These are phyloP conservation scores for Boleophthalmus pectinirostris DNA, from an alignment of 2,113 vertebrate genomes.

Conservation along the genomic window DNA sequence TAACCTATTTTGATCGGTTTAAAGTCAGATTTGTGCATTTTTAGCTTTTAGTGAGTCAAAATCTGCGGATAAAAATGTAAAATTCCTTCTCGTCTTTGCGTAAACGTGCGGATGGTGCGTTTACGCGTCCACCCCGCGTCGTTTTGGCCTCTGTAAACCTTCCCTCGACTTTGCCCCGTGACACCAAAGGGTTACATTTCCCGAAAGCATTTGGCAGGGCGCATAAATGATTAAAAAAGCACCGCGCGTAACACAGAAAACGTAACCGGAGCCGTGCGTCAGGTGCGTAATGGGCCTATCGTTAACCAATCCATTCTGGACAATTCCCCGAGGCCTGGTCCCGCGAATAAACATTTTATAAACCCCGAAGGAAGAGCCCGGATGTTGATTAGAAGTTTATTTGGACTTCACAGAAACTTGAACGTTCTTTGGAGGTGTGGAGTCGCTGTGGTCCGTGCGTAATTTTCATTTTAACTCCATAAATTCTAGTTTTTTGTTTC, in stretches of 20 bases:
- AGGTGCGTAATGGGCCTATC: constrained; percentile 1
- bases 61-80: neutral
- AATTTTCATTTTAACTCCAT: no score
- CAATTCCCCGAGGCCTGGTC: neutral
- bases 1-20: neutral
- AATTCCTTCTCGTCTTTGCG: neutral
- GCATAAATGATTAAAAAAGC: neutral
- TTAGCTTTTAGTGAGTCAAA: neutral
- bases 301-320: neutral
- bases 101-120: no score
- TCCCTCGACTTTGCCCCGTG: neutral
- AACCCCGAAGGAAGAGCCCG: neutral
- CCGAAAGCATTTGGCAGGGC: neutral
- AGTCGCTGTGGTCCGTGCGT: neutral
- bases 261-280: constrained; percentile 7
- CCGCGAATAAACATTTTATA: neutral
- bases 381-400: neutral
- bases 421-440: neutral
- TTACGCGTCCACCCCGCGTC: no score
- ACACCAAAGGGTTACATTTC: neutral
- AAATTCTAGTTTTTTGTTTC: no score
- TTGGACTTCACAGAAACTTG: neutral
- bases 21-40: neutral
- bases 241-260: neutral
- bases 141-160: neutral